These are phyloP conservation scores for Odontesthes bonariensis DNA, from an alignment of 2,113 vertebrate species.

Conservation along the genomic window DNA sequence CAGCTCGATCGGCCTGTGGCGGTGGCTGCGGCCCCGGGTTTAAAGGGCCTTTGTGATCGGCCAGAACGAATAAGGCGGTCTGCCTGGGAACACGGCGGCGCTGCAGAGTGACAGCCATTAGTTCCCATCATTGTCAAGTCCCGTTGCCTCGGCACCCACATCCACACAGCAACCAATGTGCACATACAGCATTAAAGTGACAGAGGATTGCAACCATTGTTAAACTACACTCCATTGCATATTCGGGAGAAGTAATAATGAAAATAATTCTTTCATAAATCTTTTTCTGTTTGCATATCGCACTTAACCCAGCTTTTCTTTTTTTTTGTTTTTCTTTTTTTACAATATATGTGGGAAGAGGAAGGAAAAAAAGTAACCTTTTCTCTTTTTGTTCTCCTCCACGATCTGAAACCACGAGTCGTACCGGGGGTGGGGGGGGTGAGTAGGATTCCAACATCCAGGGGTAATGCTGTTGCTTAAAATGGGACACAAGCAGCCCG, in stretches of 20 bases:
- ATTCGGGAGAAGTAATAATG: constrained; percentile 77
- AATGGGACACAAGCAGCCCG: constrained; percentile 28
- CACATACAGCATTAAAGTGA: constrained; percentile 86
- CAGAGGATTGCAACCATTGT: constrained; percentile 79
- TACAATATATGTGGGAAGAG: constrained; percentile 70
- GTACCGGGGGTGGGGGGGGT: constrained; percentile 23
- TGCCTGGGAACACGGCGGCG: constrained; percentile 55
- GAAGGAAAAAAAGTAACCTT: constrained; percentile 14
- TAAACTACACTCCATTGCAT: constrained; percentile 84
- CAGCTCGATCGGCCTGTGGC: constrained; percentile 61
- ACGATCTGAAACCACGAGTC: constrained; percentile 49
- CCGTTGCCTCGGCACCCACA: constrained; percentile 74
- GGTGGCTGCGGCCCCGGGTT: constrained; percentile 52
- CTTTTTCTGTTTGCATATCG: constrained; percentile 80
- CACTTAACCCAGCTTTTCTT: constrained; percentile 62
- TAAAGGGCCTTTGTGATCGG: constrained; percentile 66
- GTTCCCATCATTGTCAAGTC: constrained; percentile 82
- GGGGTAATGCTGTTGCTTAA: constrained; percentile 38
- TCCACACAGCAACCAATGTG: constrained; percentile 81
- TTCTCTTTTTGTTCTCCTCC: constrained; percentile 29
- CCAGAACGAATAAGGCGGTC: constrained; percentile 74
- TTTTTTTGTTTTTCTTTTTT: constrained; percentile 32
- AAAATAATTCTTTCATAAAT: constrained; percentile 76
- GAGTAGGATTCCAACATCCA: constrained; percentile 11
- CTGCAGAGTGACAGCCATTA: constrained; percentile 76